Conservation (phyloP, 2,113 vertebrate genomes). For the Bos indicus region DNA sequence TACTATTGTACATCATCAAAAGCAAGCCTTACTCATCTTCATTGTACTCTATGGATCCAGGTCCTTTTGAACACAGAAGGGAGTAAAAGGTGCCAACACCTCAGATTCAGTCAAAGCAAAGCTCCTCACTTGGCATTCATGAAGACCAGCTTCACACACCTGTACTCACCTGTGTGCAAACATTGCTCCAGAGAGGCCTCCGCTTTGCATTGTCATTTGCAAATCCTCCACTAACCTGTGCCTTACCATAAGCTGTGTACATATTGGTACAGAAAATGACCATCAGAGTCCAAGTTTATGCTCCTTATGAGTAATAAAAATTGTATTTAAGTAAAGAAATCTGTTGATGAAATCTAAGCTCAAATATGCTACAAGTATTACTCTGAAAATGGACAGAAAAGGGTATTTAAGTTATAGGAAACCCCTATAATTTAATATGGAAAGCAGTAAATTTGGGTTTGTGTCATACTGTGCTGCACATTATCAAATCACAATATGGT, state of each 20-base stretch:
- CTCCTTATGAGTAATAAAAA: slow-evolving; percentile 67
- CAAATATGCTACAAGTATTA: slow-evolving; percentile 62
- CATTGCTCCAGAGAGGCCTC: not conserved
- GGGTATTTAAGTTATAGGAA: slow-evolving; percentile 58
- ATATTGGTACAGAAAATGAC: slow-evolving; percentile 44
- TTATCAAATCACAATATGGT: slow-evolving; percentile 72
- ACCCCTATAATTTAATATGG: slow-evolving; percentile 67
- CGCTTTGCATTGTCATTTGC: not conserved
- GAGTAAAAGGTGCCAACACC: not conserved
- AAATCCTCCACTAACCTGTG: not conserved
- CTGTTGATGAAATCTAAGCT: slow-evolving; percentile 59
- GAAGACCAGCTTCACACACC: not conserved
- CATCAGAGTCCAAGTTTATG: slow-evolving; percentile 23
- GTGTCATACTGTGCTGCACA: slow-evolving; percentile 69
- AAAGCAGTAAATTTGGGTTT: slow-evolving; percentile 69
- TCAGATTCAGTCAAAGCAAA: not conserved
- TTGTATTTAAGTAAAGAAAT: slow-evolving; percentile 70
- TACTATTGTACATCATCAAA: not conserved
- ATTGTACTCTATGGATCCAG: not conserved
- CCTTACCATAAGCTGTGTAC: slow-evolving; percentile 34
- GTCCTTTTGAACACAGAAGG: not conserved
- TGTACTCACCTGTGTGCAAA: not conserved
- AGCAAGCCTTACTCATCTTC: not conserved
- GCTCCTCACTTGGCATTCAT: not conserved
- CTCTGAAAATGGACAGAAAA: slow-evolving; percentile 52